Evolutionary conservation across 2,113 vertebrate species (phyloP).

Genomic region (Dicaeum eximium): DNA sequence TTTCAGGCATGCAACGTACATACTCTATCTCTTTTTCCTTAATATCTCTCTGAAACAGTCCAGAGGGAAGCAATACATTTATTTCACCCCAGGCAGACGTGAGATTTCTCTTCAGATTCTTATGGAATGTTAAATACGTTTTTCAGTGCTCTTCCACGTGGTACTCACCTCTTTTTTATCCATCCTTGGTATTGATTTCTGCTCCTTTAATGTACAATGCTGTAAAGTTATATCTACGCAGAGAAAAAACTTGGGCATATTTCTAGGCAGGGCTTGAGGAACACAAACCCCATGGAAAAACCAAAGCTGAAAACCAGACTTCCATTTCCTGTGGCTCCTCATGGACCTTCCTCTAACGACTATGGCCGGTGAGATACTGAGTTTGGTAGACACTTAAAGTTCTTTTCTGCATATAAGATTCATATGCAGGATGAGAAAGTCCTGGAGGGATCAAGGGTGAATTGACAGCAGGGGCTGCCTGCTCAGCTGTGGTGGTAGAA

Average conservation of each 20-base stretch:
- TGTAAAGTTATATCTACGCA: not conserved
- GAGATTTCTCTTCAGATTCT: not conserved
- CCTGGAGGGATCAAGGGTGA: not conserved
- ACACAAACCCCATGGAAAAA: not conserved
- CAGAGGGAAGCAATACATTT: not conserved
- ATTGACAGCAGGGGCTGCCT: not conserved
- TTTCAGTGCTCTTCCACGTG: not conserved
- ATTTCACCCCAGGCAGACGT: not conserved
- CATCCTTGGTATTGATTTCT: not conserved
- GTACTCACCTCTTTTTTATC: not conserved
- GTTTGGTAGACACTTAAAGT: not conserved
- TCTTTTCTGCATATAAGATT: not conserved
- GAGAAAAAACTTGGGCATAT: not conserved
- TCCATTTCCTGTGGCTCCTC: not conserved
- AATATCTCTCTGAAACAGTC: constrained; percentile 6
- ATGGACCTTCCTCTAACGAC: not conserved
- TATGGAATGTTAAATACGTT: not conserved
- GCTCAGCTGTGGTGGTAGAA: constrained; percentile 34
- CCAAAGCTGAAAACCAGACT: not conserved
- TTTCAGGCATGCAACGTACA: not conserved
- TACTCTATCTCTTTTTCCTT: not conserved
- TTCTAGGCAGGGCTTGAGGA: not conserved
- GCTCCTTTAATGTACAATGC: not conserved
- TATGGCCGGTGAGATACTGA: fast-evolving
- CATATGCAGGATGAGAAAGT: not conserved